Conservation (phyloP, 2,797 vertebrate genomes). For the Microctenopoma steveboyesi region DNA sequence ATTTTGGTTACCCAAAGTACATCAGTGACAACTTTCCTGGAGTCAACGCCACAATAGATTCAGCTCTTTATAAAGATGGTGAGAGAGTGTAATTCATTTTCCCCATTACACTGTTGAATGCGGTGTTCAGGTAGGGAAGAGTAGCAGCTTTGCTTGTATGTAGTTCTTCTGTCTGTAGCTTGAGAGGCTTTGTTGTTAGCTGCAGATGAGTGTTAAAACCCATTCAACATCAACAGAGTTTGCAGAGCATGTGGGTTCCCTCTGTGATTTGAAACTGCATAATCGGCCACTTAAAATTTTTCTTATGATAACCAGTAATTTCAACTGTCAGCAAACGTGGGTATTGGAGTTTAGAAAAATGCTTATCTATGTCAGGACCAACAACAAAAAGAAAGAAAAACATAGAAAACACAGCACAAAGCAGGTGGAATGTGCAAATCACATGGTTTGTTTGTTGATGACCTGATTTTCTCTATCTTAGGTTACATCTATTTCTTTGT, state of each 20-base stretch:
- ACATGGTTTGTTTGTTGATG: constrained; percentile 7
- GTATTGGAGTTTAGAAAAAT: constrained; percentile 37
- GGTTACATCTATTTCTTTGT: constrained; percentile 84
- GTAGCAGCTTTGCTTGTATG: constrained; percentile 1
- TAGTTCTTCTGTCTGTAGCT: constrained; percentile 32
- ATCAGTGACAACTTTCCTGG: constrained; percentile 81
- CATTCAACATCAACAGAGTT: constrained; percentile 21
- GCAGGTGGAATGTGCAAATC: constrained; percentile 6
- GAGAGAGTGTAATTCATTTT: constrained; percentile 23
- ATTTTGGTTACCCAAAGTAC: constrained; percentile 77
- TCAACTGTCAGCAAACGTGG: constrained; percentile 23
- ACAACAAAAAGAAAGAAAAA: background rate
- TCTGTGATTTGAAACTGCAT: constrained; percentile 38
- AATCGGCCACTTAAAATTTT: constrained; percentile 35
- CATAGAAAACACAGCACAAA: background rate
- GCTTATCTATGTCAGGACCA: constrained; percentile 30
- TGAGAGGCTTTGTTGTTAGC: constrained; percentile 26
- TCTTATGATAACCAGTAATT: constrained; percentile 33
- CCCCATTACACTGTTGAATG: background rate
- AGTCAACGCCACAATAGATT: constrained; percentile 76
- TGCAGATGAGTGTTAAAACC: constrained; percentile 41
- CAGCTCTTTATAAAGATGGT: constrained; percentile 80
- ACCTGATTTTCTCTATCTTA: constrained; percentile 46
- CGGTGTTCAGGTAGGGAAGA: constrained; percentile 7
- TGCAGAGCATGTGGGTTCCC: constrained; percentile 24